Evolutionary conservation across 2,797 vertebrate species (phyloP), one percentile per base, ranked within the genome.

Genomic region (Oreochromis mossambicus): DNA sequence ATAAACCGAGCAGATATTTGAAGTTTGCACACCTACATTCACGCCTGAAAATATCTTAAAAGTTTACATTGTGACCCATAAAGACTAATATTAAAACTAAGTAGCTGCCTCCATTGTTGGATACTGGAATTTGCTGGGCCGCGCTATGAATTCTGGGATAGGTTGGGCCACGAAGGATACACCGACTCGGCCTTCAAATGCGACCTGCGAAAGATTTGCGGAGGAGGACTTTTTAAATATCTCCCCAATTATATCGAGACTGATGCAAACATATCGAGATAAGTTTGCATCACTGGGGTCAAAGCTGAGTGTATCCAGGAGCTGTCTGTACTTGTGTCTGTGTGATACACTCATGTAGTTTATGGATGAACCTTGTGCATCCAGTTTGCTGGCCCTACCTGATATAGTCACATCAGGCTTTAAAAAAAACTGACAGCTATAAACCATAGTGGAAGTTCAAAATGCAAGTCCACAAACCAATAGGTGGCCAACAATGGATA

Each of bases 161-260:
- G 5, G 56, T 34, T 19, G 9, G 56, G 56, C 15, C 56, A 61
- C 1, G 0, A 19, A 1, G 9, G 29, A 61, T 61, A 0, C 56
- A 61, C 5, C 0, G 0, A 19, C 56, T 19, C 2, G 5, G 5
- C 29, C 26, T 58, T 58, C 8, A 0, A 58, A 58, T 19, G 29
- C 1, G 0, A 58, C 56, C 8, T 58, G 56, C 1, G 3, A 58
- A 58, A 3, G 29, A 58, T 58, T 34, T 58, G 15, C 11, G 26
- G 41, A 48, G 5, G 26, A 48, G 1, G 43, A 75, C 15, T 5
- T 17, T 73, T 48, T 48, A 29, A 29, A 73, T 50, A 32, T 73
- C 9, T 73, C 6, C 15, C 43, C 43, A 48, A 13, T n/a, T 48
- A 48, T 32, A 73, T 73, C 4, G 17, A 73, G 43, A 12, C 15